Base-by-base conservation (phyloP, 1,140 invertebrate species). In the Pentalonia nigronervosa region DNA sequence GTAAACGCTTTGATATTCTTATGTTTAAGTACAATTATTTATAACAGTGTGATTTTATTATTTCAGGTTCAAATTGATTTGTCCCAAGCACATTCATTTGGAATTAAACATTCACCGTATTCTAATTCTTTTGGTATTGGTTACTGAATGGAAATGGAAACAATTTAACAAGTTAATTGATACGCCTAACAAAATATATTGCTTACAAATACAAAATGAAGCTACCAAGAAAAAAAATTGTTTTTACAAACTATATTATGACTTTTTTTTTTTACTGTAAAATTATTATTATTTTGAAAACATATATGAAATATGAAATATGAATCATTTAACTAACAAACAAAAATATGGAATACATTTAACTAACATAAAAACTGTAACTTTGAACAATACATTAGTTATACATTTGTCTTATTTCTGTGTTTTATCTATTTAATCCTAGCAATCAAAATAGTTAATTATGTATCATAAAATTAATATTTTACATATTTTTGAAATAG, bases 401-500 rank as follows among this genome's bases (percentile, higher is more conserved):
- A 93, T 56, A 36, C n/a, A 56, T 23, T 56, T 30, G 45, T 45
- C 25, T 17, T 47, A 45, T 34, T 25, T 76, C 56, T 91, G 17
- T 36, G 76, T 84, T 53, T 83, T 48, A 84, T 86, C 21, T n/a
- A 86, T 56, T 36, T 56, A 86, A n/a, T 36, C 20, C 4, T 17
- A 76, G 47, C 45, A 91, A 86, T 93, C 6, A 56, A 56, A 11
- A 86, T n/a, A 48, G 94, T 4, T 23, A 7, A 7, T 90, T 20
- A 41, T 41, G 41, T 3, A 56, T 53, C 36, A 30, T 83, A 23
- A 20, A 91, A 20, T 34, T 21, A 94, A 83, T 84, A 94, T 94
- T 95, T 96, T 95, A 97, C 97, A 97, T 97, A 95, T 97, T 97
- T 95, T 97, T 96, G 95, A 97, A 97, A 95, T 97, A 96, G 60